phyloP scores from a whole-genome alignment of 2,113 vertebrate genomes.

The Ancistrus triradiatus region DNA sequence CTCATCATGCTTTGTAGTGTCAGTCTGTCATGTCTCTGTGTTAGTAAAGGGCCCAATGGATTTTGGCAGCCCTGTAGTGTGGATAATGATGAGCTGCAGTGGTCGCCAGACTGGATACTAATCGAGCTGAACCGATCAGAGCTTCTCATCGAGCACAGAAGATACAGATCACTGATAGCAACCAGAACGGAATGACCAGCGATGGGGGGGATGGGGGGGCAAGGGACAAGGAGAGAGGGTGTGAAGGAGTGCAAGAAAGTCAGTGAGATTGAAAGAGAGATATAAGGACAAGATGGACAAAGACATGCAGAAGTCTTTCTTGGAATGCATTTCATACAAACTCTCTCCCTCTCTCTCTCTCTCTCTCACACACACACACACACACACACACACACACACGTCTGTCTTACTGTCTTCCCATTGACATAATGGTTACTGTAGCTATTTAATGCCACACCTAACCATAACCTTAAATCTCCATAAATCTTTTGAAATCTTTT shows the following conservation, averaged over 20 bases:
- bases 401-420: too few relatives aligned
- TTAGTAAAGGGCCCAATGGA: background rate
- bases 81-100: constrained; percentile 18
- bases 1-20: background rate
- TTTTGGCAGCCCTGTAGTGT: constrained; percentile 11
- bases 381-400: too few relatives aligned
- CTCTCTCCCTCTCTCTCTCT: constrained; percentile 6
- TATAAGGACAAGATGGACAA: constrained; percentile 10
- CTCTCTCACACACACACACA: constrained; percentile 19
- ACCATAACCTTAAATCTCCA: too few relatives aligned
- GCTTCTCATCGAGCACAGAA: constrained; percentile 14
- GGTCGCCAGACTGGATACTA: constrained; percentile 17
- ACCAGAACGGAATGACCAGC: constrained; percentile 1
- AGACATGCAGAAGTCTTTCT: constrained; percentile 6
- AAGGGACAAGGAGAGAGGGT: background rate
- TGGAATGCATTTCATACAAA: constrained; percentile 1
- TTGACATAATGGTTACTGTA: too few relatives aligned
- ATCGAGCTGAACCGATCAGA: constrained; percentile 18
- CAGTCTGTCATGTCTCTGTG: constrained; percentile 5
- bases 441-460: too few relatives aligned
- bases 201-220: background rate
- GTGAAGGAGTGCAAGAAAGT: too few relatives aligned
- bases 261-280: constrained; percentile 8
- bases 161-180: constrained; percentile 8
- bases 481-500: too few relatives aligned